phyloP scores from a whole-genome alignment of 2,113 vertebrate species.

The Dasypus novemcinctus region DNA sequence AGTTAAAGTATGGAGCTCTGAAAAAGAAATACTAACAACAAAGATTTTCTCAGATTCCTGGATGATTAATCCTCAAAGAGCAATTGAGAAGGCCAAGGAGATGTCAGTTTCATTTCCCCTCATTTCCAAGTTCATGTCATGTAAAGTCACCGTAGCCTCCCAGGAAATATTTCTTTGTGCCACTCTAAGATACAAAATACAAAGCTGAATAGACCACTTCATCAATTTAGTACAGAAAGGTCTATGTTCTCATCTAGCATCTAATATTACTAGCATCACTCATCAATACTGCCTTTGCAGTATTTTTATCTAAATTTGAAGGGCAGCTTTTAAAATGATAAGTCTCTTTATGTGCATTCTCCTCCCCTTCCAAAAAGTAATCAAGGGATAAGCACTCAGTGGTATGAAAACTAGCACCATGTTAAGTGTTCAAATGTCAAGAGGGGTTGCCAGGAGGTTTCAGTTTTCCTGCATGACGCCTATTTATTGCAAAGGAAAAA shows the following conservation, averaged over 20 bases:
- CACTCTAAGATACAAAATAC: background rate
- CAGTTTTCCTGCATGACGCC: conserved; percentile 47
- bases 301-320: conserved; percentile 47
- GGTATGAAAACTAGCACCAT: conserved; percentile 52
- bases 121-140: background rate
- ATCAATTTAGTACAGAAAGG: background rate
- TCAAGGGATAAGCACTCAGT: conserved; percentile 30
- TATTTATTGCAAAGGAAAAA: conserved; percentile 39
- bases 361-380: conserved; percentile 47
- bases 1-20: background rate
- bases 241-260: conserved; percentile 19
- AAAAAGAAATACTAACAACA: background rate
- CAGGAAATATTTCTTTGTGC: conserved; percentile 23
- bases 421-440: conserved; percentile 63
- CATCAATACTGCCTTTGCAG: background rate
- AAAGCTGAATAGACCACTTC: conserved; percentile 2
- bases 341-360: conserved; percentile 35
- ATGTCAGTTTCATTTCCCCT: background rate
- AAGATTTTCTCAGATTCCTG: background rate
- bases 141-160: background rate
- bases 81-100: background rate
- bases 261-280: conserved; percentile 1
- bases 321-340: conserved; percentile 52
- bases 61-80: background rate
- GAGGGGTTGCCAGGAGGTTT: conserved; percentile 46